Conservation (phyloP, 2,888 invertebrate genomes). For the Pseudanteris insignis region DNA sequence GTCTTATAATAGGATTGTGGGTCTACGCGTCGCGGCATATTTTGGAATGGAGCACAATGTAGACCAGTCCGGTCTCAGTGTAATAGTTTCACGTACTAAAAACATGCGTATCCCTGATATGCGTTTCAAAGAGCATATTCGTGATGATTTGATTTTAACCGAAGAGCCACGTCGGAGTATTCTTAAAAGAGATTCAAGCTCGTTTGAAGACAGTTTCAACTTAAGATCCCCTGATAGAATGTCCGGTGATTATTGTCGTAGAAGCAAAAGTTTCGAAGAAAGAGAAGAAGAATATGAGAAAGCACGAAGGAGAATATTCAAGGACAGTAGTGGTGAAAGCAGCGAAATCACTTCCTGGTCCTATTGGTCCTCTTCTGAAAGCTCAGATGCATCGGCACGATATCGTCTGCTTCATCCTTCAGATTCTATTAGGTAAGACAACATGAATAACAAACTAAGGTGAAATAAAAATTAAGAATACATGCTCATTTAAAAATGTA, state of each 20-base stretch:
- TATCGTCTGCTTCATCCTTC: conserved; percentile 60
- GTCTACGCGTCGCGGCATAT: conserved; percentile 91
- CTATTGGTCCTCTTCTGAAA: conserved; percentile 63
- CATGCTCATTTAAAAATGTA: no score
- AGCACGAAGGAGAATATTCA: conserved; percentile 87
- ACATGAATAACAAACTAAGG: no score
- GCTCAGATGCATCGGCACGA: conserved; percentile 59
- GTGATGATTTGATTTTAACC: conserved; percentile 72
- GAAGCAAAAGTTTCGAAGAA: conserved; percentile 90
- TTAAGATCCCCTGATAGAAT: conserved; percentile 72
- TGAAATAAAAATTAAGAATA: no score
- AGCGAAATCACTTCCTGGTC: conserved; percentile 61
- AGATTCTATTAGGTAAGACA: conserved; percentile 58
- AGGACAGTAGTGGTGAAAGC: conserved; percentile 61
- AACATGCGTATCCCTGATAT: conserved; percentile 76
- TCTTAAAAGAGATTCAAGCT: conserved; percentile 82
- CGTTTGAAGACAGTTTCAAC: conserved; percentile 76
- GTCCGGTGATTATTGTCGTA: conserved; percentile 72
- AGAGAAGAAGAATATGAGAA: conserved; percentile 90
- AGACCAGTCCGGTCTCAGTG: conserved; percentile 82
- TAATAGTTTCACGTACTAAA: conserved; percentile 84
- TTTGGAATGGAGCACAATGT: conserved; percentile 95
- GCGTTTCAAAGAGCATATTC: conserved; percentile 76
- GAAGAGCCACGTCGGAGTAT: conserved; percentile 82
- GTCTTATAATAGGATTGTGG: conserved; percentile 95